Percentiles rank a stretch among this genome's conserved stretches.
phyloP scores from a whole-genome alignment of 2,113 vertebrate species.

The Gallinago paraguaiae region DNA sequence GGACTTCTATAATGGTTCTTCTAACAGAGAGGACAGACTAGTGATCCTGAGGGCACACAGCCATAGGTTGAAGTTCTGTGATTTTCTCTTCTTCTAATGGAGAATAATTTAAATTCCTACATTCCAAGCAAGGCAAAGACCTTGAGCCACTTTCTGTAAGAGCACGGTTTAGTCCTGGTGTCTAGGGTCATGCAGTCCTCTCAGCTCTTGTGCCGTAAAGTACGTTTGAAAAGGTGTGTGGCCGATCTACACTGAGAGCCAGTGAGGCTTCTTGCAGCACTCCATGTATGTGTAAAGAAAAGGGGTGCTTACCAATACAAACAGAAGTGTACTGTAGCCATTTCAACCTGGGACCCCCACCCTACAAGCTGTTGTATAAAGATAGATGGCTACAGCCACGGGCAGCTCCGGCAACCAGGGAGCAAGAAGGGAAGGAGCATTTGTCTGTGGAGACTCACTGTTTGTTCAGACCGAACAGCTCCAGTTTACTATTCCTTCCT shows the following conservation, averaged over 20 bases:
- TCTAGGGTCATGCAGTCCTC: neutral
- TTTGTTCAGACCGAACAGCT: neutral
- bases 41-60: neutral
- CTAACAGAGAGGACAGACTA: neutral
- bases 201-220: neutral
- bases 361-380: fast-evolving
- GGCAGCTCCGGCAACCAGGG: neutral
- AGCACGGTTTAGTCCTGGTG: neutral
- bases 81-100: neutral
- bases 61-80: neutral
- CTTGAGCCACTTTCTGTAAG: neutral
- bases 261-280: neutral
- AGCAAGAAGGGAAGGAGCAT: neutral
- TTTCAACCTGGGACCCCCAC: neutral
- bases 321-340: fast-evolving
- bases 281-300: neutral
- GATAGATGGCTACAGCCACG: neutral
- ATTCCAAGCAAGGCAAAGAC: neutral
- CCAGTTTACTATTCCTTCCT: neutral
- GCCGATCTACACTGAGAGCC: neutral
- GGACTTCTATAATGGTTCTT: neutral
- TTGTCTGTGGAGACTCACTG: neutral
- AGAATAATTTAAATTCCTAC: neutral
- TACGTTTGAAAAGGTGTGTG: neutral
- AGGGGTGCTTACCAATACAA: neutral